Percentiles rank a stretch among this genome's conserved stretches.
Evolutionary conservation across 2,113 vertebrate species (phyloP).

Genomic region (Siniperca knerii): DNA sequence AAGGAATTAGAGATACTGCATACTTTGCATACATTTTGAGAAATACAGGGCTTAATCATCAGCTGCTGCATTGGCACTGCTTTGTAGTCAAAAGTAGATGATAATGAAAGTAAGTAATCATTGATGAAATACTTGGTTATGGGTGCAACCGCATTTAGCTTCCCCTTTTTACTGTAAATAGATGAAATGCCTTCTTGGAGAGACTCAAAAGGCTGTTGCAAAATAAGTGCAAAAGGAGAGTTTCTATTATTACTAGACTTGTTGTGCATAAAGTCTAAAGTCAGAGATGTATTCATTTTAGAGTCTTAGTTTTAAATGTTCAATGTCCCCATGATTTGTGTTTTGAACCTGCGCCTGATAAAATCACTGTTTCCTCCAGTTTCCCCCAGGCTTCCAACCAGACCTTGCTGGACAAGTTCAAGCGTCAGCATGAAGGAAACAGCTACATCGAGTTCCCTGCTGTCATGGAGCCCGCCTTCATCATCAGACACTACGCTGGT

Average conservation of each 20-base stretch:
- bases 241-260: not conserved
- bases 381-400: slow-evolving; percentile 98
- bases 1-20: not conserved
- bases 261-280: not conserved
- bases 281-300: not conserved
- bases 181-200: not conserved
- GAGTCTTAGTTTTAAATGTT: not conserved
- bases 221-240: not conserved
- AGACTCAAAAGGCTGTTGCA: not conserved
- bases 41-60: not conserved
- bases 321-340: not conserved
- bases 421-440: slow-evolving; percentile 93
- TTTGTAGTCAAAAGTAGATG: not conserved
- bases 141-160: not conserved
- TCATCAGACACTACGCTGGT: slow-evolving; percentile 95
- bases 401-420: slow-evolving; percentile 96
- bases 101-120: not conserved
- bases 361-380: slow-evolving; percentile 68
- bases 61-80: not conserved
- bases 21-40: not conserved
- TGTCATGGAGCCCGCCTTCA: slow-evolving; percentile 97
- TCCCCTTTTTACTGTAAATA: not conserved
- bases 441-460: slow-evolving; percentile 96
- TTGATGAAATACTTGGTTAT: not conserved
- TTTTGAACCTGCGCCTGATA: not conserved